These are phyloP conservation scores for Blastobasis lacticolella DNA, from an alignment of 2,888 invertebrate genomes.

Conservation along the genomic window DNA sequence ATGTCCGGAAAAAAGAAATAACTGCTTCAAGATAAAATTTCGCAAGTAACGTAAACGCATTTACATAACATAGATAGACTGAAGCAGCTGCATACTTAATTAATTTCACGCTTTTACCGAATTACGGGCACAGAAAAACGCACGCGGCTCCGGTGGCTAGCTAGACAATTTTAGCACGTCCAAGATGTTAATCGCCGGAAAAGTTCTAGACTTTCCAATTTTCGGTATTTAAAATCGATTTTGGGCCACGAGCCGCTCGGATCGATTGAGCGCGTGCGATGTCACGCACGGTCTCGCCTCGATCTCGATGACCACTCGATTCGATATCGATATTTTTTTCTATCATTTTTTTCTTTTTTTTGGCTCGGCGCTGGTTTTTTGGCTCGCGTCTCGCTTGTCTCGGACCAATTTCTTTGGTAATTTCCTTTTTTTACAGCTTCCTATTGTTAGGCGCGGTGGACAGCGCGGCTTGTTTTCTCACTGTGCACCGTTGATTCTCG, in stretches of 20 bases:
- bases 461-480: slow-evolving; percentile 41
- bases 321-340: slow-evolving; percentile 45
- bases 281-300: slow-evolving; percentile 56
- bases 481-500: slow-evolving; percentile 44
- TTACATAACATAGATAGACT: too few relatives aligned
- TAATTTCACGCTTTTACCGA: slow-evolving; percentile 4
- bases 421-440: slow-evolving; percentile 32
- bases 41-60: too few relatives aligned
- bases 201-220: slow-evolving; percentile 1
- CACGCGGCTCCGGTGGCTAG: too few relatives aligned
- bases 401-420: slow-evolving; percentile 41
- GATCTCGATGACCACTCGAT: slow-evolving; percentile 44
- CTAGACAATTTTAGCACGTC: too few relatives aligned
- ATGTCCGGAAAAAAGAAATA: too few relatives aligned
- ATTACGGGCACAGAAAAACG: background rate
- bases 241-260: slow-evolving; percentile 33
- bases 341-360: slow-evolving; percentile 33
- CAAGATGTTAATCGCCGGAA: background rate
- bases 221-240: slow-evolving; percentile 38
- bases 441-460: slow-evolving; percentile 39
- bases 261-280: slow-evolving; percentile 49
- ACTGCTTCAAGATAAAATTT: too few relatives aligned
- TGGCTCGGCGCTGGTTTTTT: slow-evolving; percentile 43
- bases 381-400: slow-evolving; percentile 42
- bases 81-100: too few relatives aligned